phyloP scores from a whole-genome alignment of 2,888 invertebrate genomes.

The Rotaria sp. region DNA sequence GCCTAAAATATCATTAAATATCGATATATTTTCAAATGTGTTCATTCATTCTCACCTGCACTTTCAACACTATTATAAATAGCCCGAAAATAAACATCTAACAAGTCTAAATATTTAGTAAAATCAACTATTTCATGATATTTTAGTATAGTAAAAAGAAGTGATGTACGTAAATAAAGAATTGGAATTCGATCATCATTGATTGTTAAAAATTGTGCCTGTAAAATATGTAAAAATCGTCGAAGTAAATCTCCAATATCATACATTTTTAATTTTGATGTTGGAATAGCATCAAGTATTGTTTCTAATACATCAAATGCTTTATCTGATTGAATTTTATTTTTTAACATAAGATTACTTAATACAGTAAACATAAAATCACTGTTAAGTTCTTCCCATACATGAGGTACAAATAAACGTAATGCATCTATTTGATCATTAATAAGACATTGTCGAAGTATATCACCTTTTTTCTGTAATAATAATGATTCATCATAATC shows the following conservation, averaged over 20 bases:
- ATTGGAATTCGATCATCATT: slow-evolving; percentile 23
- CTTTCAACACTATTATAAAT: slow-evolving; percentile 6
- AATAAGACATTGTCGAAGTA: slow-evolving; percentile 28
- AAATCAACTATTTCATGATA: slow-evolving; percentile 17
- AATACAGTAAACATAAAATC: slow-evolving; percentile 11
- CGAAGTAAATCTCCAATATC: background rate
- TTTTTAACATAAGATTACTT: slow-evolving; percentile 30
- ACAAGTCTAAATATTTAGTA: background rate
- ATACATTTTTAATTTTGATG: slow-evolving; percentile 20
- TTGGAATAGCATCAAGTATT: background rate
- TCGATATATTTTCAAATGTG: background rate
- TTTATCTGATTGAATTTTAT: slow-evolving; percentile 30
- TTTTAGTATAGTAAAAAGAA: slow-evolving; percentile 28
- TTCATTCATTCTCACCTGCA: background rate
- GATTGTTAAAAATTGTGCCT: slow-evolving; percentile 19
- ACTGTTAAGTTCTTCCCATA: slow-evolving; percentile 29
- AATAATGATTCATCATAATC: slow-evolving; percentile 16
- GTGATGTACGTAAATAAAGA: background rate
- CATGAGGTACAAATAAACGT: background rate
- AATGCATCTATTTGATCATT: slow-evolving; percentile 30
- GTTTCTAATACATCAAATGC: slow-evolving; percentile 10
- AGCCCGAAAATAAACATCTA: slow-evolving; percentile 2
- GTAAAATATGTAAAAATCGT: slow-evolving; percentile 10
- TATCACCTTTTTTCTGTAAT: slow-evolving; percentile 21
- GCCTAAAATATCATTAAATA: background rate